Evolutionary conservation across 2,888 invertebrate genomes (phyloP).

Genomic region (Reticulitermes lucifugus): DNA sequence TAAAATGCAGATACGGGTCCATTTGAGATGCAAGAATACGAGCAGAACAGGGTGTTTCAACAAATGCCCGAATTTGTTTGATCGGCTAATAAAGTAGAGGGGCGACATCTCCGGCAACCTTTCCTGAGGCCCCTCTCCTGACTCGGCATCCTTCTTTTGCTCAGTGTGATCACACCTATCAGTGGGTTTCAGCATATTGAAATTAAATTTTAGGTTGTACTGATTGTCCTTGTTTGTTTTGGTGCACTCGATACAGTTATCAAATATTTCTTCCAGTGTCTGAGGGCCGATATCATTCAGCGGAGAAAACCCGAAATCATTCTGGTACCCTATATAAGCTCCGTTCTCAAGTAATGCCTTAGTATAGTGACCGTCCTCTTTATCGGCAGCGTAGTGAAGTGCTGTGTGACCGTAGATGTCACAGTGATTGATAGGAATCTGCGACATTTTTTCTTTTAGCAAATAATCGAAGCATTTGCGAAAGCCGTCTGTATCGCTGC

Average conservation of each 20-base stretch:
- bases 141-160: constrained; percentile 12
- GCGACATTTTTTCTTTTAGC: not conserved
- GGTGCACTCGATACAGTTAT: not conserved
- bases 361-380: constrained; percentile 1
- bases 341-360: constrained; percentile 3
- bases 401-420: constrained; percentile 18
- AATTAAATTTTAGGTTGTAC: not conserved
- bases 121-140: not conserved
- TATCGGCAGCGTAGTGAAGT: constrained; percentile 2
- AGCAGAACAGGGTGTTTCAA: constrained; percentile 83
- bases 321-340: constrained; percentile 17
- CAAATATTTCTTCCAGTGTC: not conserved
- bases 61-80: constrained; percentile 75
- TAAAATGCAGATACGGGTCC: constrained; percentile 73
- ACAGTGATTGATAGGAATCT: not conserved
- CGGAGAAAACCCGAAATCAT: constrained; percentile 9
- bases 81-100: constrained; percentile 76
- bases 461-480: constrained; percentile 14
- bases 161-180: not conserved
- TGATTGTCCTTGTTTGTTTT: not conserved
- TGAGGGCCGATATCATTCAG: constrained; percentile 22
- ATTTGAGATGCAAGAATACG: constrained; percentile 84
- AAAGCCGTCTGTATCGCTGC: not conserved
- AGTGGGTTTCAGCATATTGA: constrained; percentile 9
- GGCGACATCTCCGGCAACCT: constrained; percentile 76